A percentile compares a stretch with the other conserved stretches of the same genome.
These are phyloP conservation scores for Thalassoma bifasciatum DNA, from an alignment of 2,113 vertebrate genomes.

Conservation along the genomic window DNA sequence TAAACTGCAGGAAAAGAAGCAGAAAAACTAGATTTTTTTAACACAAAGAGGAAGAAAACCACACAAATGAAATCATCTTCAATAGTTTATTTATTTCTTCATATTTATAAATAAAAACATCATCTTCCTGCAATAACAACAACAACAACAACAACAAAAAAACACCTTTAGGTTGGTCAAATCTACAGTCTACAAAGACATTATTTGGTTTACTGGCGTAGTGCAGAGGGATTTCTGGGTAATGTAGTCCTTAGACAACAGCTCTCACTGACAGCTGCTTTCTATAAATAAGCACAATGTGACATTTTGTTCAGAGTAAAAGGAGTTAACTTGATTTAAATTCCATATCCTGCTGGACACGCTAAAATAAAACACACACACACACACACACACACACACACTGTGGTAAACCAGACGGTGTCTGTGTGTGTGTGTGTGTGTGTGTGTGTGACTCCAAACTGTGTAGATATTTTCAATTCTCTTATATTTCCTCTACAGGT, in stretches of 20 bases:
- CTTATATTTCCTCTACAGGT: not conserved
- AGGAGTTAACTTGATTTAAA: not conserved
- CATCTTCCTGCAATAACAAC: too few relatives aligned
- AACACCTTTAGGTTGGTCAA: not conserved
- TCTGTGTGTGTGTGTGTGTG: not conserved
- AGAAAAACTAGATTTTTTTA: too few relatives aligned
- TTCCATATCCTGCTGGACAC: not conserved
- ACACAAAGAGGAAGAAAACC: too few relatives aligned
- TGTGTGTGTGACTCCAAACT: too few relatives aligned
- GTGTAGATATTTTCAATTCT: not conserved
- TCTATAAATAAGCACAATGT: not conserved
- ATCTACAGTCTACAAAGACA: not conserved
- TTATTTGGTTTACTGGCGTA: not conserved
- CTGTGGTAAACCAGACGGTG: too few relatives aligned
- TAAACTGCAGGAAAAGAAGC: too few relatives aligned
- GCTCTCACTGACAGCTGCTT: constrained; percentile 5
- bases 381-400: too few relatives aligned
- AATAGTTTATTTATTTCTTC: not conserved
- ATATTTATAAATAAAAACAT: not conserved
- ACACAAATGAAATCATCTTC: not conserved
- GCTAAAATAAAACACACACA: not conserved
- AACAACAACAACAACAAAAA: not conserved
- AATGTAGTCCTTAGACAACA: not conserved
- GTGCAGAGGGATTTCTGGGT: not conserved
- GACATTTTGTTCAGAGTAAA: not conserved